Base-by-base conservation (phyloP, 2,888 invertebrate genomes). In the Meliscaeva auricollis region DNA sequence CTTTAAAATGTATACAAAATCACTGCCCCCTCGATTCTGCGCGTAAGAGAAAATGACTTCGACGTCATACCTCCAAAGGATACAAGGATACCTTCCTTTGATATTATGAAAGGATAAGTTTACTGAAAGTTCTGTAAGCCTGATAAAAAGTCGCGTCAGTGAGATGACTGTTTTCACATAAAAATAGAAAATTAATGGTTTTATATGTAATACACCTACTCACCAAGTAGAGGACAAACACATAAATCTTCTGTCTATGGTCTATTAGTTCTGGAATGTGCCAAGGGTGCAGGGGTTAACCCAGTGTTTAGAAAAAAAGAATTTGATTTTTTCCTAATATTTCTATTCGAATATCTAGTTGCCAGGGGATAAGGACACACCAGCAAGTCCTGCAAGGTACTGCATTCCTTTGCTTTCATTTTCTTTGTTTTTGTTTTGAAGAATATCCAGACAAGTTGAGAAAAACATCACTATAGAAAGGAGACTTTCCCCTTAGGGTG, bases 141-240 rank as follows among this genome's bases (percentile, higher is more conserved):
- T 90, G 89, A 66, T 90, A 76, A 84, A 89, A 90, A 90, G 87
- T 89, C 90, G 90, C 91, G 91, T 91, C 90, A 90, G 88, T 90
- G 89, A 90, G 90, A 90, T 91, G 91, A 91, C 91, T 91, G 90
- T 90, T 91, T 90, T 91, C 91, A 88, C 90, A 91, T 91, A 89
- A 91, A 91, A 90, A 89, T 88, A 87, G 76, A 87, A 90, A 90
- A 91, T 90, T 90, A 90, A 90, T 90, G 88, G 87, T 87, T 78
- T 70, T 30, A 48, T 44, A 66, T 60, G 54, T 32, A 32, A 50
- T 20, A 48, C 1, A 22, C 20, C 3, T 7, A 26, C 17, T 22
- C 38, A 52, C 41, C 17, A 11, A 30, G 38, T n/a, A n/a, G n/a
- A n/a, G n/a, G n/a, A n/a, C n/a, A n/a, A 26, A 26, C 7, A 15